These are phyloP conservation scores for Brenthis ino DNA, from an alignment of 2,888 invertebrate genomes.

Conservation along the genomic window DNA sequence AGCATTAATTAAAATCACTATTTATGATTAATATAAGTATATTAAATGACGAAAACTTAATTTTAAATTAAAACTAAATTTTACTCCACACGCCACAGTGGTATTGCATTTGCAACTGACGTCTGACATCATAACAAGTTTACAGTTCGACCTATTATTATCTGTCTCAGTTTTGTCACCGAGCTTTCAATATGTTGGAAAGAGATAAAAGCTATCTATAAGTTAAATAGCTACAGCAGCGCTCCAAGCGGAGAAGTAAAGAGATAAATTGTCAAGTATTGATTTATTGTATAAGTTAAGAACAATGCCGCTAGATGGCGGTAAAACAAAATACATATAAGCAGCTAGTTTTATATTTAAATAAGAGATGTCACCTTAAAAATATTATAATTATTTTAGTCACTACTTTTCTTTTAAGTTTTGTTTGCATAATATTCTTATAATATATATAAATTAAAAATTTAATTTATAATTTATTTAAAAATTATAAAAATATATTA, in stretches of 20 bases:
- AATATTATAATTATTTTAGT: neutral
- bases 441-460: too few relatives aligned
- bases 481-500: too few relatives aligned
- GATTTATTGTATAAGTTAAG: slow-evolving; percentile 20
- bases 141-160: slow-evolving; percentile 53
- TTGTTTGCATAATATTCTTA: too few relatives aligned
- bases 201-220: slow-evolving; percentile 25
- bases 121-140: slow-evolving; percentile 52
- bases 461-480: too few relatives aligned
- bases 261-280: slow-evolving; percentile 18
- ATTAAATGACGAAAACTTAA: slow-evolving; percentile 37
- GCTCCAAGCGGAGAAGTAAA: slow-evolving; percentile 17
- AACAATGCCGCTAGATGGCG: slow-evolving; percentile 16
- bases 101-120: slow-evolving; percentile 65
- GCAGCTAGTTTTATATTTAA: slow-evolving; percentile 2
- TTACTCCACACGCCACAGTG: slow-evolving; percentile 52
- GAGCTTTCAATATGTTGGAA: neutral
- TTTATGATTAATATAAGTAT: slow-evolving; percentile 27
- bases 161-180: slow-evolving; percentile 45
- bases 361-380: slow-evolving; percentile 18
- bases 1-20: slow-evolving; percentile 21
- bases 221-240: slow-evolving; percentile 13
- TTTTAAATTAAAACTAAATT: slow-evolving; percentile 36
- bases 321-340: neutral
- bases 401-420: too few relatives aligned